Evolutionary conservation across 2,113 vertebrate species (phyloP).

Genomic region (Nannobrachium achirus): DNA sequence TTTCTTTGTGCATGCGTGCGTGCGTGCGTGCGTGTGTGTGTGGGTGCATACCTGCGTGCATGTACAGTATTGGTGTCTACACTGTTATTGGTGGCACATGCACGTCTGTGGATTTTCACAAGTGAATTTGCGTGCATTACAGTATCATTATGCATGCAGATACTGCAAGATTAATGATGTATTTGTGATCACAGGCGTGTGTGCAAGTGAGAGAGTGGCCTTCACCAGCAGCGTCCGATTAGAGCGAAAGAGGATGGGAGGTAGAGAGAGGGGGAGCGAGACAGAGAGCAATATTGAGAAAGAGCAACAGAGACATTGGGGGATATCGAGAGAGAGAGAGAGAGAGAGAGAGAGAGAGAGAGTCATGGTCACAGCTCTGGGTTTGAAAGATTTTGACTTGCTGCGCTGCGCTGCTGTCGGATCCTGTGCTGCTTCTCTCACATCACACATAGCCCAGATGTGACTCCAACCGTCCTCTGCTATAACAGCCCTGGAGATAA

Average conservation of each 20-base stretch:
- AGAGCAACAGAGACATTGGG: no score
- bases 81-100: no score
- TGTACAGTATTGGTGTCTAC: no score
- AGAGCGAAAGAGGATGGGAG: no score
- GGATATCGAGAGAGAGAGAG: no score
- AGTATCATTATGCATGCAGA: background rate
- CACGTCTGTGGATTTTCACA: no score
- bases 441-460: conserved; percentile 2
- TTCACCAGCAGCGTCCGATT: no score
- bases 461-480: background rate
- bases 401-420: conserved; percentile 14
- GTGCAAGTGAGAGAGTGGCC: background rate
- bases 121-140: no score
- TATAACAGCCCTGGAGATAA: no score
- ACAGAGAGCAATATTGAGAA: no score
- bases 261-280: no score
- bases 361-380: background rate
- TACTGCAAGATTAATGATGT: background rate
- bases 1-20: background rate
- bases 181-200: background rate
- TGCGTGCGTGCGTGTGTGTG: background rate
- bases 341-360: background rate
- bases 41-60: background rate
- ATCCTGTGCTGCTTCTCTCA: conserved; percentile 33
- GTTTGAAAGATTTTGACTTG: conserved; percentile 27